phyloP scores from a whole-genome alignment of 2,113 vertebrate species.

The Cryptomyrus ogoouensis region DNA sequence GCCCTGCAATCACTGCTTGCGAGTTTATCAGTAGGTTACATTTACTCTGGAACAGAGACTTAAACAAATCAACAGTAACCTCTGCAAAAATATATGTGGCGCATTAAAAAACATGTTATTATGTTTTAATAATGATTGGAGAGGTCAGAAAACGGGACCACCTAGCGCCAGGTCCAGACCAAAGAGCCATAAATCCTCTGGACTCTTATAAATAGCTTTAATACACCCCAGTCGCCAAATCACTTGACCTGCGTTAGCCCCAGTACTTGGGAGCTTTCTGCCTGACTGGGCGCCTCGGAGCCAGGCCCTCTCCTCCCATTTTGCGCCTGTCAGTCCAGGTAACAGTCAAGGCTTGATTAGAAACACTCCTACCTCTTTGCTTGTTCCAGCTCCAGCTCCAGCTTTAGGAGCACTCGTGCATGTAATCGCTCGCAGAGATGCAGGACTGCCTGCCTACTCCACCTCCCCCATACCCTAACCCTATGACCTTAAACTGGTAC shows the following conservation, averaged over 20 bases:
- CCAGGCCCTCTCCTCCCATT: conserved; percentile 61
- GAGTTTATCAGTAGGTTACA: conserved; percentile 25
- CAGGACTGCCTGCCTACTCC: not conserved
- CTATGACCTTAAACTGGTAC: conserved; percentile 15
- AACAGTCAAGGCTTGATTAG: conserved; percentile 69
- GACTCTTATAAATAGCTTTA: conserved; percentile 70
- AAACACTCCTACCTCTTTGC: conserved; percentile 44
- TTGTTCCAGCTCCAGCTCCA: conserved; percentile 44
- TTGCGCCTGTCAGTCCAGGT: conserved; percentile 71
- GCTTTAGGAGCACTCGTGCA: conserved; percentile 43
- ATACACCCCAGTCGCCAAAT: conserved; percentile 76
- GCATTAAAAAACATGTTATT: conserved; percentile 45
- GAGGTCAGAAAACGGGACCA: conserved; percentile 51
- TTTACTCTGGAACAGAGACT: conserved; percentile 40
- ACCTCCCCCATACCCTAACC: not conserved
- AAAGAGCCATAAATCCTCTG: conserved; percentile 59
- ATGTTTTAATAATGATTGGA: conserved; percentile 57
- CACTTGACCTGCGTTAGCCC: conserved; percentile 77
- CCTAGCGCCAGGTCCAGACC: conserved; percentile 50
- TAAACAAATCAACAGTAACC: conserved; percentile 27
- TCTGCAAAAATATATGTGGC: conserved; percentile 40
- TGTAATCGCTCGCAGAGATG: conserved; percentile 43
- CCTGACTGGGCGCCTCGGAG: conserved; percentile 62
- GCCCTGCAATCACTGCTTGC: not conserved
- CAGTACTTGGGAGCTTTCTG: conserved; percentile 61